A percentile compares a stretch with the other conserved stretches of the same genome.
These are phyloP conservation scores for Charaxes varanes DNA, from an alignment of 1,140 invertebrate genomes.

Conservation along the genomic window DNA sequence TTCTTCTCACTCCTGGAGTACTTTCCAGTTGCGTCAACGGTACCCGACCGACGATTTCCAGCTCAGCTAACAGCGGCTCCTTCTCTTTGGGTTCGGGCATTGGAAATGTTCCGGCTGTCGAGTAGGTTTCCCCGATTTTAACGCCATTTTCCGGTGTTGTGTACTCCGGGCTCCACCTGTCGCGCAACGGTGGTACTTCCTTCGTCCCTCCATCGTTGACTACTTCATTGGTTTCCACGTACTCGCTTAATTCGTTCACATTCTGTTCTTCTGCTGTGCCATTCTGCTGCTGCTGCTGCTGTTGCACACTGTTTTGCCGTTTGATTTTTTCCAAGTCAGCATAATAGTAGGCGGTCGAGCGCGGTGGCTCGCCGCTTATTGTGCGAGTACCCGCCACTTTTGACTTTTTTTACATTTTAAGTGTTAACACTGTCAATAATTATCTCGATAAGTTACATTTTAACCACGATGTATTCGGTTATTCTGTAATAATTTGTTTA, in stretches of 20 bases:
- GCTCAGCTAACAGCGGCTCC: conserved; percentile 54
- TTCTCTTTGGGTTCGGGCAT: conserved; percentile 68
- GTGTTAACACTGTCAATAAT: too few relatives aligned
- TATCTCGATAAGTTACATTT: too few relatives aligned
- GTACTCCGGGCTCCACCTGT: conserved; percentile 47
- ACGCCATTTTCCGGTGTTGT: conserved; percentile 36
- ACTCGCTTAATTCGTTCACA: conserved; percentile 38
- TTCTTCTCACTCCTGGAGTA: conserved; percentile 43
- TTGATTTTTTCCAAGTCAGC: conserved; percentile 60
- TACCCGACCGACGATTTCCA: conserved; percentile 53
- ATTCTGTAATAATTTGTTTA: too few relatives aligned
- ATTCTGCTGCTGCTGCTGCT: conserved; percentile 10
- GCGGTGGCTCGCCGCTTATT: conserved; percentile 42
- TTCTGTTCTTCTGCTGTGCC: conserved; percentile 15
- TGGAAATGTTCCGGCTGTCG: conserved; percentile 66
- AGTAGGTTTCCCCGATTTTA: conserved; percentile 59
- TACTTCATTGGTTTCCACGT: conserved; percentile 43
- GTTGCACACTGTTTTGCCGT: conserved; percentile 30
- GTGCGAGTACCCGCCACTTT: conserved; percentile 34
- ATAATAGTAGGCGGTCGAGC: conserved; percentile 69
- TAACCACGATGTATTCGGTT: too few relatives aligned
- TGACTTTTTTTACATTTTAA: conserved; percentile 1
- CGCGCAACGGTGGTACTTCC: conserved; percentile 52
- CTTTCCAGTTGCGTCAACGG: conserved; percentile 45
- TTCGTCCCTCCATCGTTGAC: conserved; percentile 42